A percentile compares a stretch with the other conserved stretches of the same genome.
These are phyloP conservation scores for Oegoconia quadripuncta DNA, from an alignment of 2,888 invertebrate genomes.

Conservation along the genomic window DNA sequence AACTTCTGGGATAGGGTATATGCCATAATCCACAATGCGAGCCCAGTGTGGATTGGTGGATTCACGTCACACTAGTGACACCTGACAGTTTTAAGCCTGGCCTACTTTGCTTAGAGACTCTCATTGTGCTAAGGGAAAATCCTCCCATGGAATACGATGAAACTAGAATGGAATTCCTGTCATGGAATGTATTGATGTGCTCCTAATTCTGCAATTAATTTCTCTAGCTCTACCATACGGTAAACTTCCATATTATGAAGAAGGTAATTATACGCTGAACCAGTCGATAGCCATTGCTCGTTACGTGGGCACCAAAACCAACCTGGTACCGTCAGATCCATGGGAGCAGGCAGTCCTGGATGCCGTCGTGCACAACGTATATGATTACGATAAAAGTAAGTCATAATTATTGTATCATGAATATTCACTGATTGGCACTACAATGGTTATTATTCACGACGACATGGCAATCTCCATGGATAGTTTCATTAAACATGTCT, in stretches of 20 bases:
- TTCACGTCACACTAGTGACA: too few relatives aligned
- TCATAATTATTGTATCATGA: not conserved
- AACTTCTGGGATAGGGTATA: too few relatives aligned
- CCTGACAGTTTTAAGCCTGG: not conserved
- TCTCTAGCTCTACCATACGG: slow-evolving; percentile 51
- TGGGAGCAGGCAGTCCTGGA: slow-evolving; percentile 33
- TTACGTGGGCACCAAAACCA: slow-evolving; percentile 45
- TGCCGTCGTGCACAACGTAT: slow-evolving; percentile 41
- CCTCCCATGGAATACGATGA: too few relatives aligned
- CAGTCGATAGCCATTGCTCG: slow-evolving; percentile 55
- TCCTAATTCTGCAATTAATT: too few relatives aligned
- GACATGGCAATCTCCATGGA: too few relatives aligned
- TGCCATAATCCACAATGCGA: too few relatives aligned
- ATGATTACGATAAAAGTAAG: slow-evolving; percentile 47
- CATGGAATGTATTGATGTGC: too few relatives aligned
- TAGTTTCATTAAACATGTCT: not conserved
- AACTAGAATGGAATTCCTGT: too few relatives aligned
- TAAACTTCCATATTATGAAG: slow-evolving; percentile 52
- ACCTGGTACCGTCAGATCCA: slow-evolving; percentile 42
- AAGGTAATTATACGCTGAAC: slow-evolving; percentile 41
- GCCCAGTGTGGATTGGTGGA: too few relatives aligned
- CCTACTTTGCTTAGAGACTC: not conserved
- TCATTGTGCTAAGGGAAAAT: not conserved
- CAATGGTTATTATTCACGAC: too few relatives aligned
- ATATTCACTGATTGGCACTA: too few relatives aligned